phyloP scores from a whole-genome alignment of 1,140 invertebrate genomes.

The Cepaea nemoralis region DNA sequence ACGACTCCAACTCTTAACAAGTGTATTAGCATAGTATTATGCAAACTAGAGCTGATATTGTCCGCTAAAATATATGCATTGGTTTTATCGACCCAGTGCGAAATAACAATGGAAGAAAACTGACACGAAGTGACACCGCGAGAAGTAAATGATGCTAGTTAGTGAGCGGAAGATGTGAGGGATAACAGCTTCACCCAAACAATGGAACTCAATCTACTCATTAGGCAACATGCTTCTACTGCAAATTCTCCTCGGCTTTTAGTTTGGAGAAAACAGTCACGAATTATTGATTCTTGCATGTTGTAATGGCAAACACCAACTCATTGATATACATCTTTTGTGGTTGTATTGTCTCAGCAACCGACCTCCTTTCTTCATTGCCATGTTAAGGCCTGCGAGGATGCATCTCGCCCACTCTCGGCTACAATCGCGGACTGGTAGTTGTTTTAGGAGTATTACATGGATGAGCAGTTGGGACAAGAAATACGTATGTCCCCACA shows the following conservation, averaged over 20 bases:
- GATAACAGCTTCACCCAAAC: neutral
- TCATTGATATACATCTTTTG: neutral
- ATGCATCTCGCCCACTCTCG: too few relatives aligned
- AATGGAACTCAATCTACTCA: neutral
- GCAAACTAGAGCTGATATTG: neutral
- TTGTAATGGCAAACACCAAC: neutral
- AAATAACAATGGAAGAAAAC: neutral
- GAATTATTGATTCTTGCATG: neutral
- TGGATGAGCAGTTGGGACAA: too few relatives aligned
- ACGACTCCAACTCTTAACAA: too few relatives aligned
- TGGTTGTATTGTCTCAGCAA: neutral
- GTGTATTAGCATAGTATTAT: too few relatives aligned
- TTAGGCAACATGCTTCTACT: neutral
- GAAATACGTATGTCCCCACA: too few relatives aligned
- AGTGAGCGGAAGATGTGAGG: neutral
- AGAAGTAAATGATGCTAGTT: neutral
- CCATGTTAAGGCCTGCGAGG: too few relatives aligned
- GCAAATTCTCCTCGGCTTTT: neutral
- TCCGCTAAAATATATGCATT: neutral
- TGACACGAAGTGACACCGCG: neutral
- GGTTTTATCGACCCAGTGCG: neutral
- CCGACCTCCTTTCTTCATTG: too few relatives aligned
- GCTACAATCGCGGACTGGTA: too few relatives aligned
- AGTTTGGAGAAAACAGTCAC: neutral
- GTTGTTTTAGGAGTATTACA: too few relatives aligned